Evolutionary conservation across 2,888 invertebrate species (phyloP).

Genomic region (Mechanitis mazaeus): DNA sequence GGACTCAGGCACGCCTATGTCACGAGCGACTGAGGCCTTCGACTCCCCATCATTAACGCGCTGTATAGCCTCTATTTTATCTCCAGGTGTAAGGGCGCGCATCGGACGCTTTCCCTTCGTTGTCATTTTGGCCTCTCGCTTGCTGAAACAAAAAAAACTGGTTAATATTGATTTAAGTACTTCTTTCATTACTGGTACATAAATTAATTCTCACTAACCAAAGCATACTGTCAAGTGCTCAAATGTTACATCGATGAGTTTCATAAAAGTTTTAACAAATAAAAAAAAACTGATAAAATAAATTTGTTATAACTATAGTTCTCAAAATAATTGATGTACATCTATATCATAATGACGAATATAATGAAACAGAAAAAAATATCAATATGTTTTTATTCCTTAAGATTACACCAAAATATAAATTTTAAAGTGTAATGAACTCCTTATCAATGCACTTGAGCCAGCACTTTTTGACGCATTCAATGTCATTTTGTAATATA

Average conservation of each 20-base stretch:
- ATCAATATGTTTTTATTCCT: neutral
- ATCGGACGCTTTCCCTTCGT: constrained; percentile 87
- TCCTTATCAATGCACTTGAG: constrained; percentile 3
- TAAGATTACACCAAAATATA: neutral
- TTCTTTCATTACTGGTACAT: neutral
- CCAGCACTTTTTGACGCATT: constrained; percentile 7
- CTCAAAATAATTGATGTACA: too few relatives aligned
- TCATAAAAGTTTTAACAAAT: too few relatives aligned
- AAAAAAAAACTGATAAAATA: too few relatives aligned
- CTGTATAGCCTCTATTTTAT: constrained; percentile 88
- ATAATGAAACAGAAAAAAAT: neutral
- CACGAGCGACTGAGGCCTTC: constrained; percentile 89
- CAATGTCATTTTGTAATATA: constrained; percentile 12
- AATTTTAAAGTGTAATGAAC: neutral
- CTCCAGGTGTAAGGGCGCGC: constrained; percentile 84
- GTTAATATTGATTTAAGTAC: neutral
- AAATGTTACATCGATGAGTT: too few relatives aligned
- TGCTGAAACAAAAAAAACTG: constrained; percentile 50
- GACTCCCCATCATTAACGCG: constrained; percentile 90
- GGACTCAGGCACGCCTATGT: constrained; percentile 91
- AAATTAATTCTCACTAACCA: too few relatives aligned
- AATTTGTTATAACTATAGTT: too few relatives aligned
- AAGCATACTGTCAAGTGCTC: too few relatives aligned
- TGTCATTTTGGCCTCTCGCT: constrained; percentile 73
- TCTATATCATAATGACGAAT: too few relatives aligned